Conservation (phyloP, 2,113 vertebrate species). For the Struthio camelus region DNA sequence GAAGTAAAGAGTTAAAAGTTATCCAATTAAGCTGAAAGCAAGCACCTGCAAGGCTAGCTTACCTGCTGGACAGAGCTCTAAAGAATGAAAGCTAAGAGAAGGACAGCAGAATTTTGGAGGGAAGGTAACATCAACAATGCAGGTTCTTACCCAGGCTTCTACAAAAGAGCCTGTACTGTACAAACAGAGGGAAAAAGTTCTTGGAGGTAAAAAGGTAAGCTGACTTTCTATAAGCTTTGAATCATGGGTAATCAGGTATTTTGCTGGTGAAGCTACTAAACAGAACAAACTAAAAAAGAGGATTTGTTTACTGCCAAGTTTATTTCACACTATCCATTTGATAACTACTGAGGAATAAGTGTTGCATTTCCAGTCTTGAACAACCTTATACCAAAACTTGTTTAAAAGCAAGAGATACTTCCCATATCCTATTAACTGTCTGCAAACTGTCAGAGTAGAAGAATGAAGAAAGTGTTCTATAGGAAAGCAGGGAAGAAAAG, state of each 20-base stretch:
- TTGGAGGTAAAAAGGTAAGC: conserved; percentile 11
- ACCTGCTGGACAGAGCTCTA: conserved; percentile 29
- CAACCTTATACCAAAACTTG: neutral
- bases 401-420: neutral
- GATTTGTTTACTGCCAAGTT: neutral
- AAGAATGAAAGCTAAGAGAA: neutral
- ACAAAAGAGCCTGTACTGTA: neutral
- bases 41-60: neutral
- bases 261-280: neutral
- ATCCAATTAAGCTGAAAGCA: neutral
- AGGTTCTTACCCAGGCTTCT: neutral
- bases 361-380: neutral
- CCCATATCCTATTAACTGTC: neutral
- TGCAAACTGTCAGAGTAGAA: neutral
- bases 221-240: neutral
- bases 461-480: neutral
- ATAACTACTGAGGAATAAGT: neutral
- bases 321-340: neutral
- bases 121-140: neutral
- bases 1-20: conserved; percentile 34
- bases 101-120: neutral
- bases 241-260: neutral
- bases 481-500: neutral
- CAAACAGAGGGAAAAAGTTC: neutral
- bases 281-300: neutral